phyloP scores from a whole-genome alignment of 2,113 vertebrate species.

The Vanacampus margaritifer region DNA sequence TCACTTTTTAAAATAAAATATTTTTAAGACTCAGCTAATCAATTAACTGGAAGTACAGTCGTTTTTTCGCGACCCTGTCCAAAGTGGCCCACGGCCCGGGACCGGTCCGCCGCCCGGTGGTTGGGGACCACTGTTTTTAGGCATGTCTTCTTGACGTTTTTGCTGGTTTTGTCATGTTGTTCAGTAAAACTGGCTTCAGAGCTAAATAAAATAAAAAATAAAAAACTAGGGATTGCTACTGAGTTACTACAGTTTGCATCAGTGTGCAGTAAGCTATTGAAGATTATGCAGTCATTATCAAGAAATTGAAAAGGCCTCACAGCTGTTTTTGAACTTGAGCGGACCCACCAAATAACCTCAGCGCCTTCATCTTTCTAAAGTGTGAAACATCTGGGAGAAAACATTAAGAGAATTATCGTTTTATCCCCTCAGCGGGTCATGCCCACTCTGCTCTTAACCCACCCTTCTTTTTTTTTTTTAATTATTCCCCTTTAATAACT shows the following conservation, averaged over 20 bases:
- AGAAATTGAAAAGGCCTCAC: slow-evolving; percentile 15
- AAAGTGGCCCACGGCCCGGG: too few species aligned
- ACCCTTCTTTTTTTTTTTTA: slow-evolving; percentile 48
- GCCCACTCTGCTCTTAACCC: slow-evolving; percentile 20
- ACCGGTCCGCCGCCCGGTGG: too few species aligned
- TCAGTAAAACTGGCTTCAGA: not conserved
- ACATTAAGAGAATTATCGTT: slow-evolving; percentile 24
- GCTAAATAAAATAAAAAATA: not conserved
- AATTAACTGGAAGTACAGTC: too few species aligned
- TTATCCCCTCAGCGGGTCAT: slow-evolving; percentile 29
- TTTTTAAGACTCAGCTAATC: too few species aligned
- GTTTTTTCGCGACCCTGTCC: too few species aligned
- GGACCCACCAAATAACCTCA: slow-evolving; percentile 15
- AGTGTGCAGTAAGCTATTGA: not conserved
- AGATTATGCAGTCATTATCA: not conserved
- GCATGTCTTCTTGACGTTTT: too few species aligned
- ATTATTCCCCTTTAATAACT: slow-evolving; percentile 67
- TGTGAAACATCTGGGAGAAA: slow-evolving; percentile 24
- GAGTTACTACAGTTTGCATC: not conserved
- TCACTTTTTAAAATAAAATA: too few species aligned
- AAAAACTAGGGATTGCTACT: not conserved
- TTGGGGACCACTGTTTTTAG: too few species aligned
- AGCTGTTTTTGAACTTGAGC: slow-evolving; percentile 12
- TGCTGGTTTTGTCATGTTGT: too few species aligned
- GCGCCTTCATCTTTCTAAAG: slow-evolving; percentile 14